Base-by-base conservation (phyloP, 1,140 invertebrate genomes). In the Hestina assimilis region DNA sequence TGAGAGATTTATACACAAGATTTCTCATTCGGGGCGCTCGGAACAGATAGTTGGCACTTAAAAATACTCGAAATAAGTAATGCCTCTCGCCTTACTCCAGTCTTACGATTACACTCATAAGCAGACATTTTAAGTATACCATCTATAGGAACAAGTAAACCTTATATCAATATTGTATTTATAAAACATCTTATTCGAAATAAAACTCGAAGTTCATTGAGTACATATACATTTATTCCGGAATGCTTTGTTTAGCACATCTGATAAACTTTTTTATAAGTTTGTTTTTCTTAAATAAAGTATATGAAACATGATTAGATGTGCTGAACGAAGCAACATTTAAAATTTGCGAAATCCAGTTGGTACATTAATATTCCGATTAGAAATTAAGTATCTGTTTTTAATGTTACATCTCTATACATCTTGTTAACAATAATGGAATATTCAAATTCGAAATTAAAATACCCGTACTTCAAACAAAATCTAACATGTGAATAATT, bases 381-480 rank as follows among this genome's bases (percentile, higher is more conserved):
- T 38, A n/a, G 9, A 24, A 50, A 50, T 50, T 50, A 50, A 50
- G 47, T 50, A 50, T 50, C 47, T 40, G 15, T 4, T 38, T 20
- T 38, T 12, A 50, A 3, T 24, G 35, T 12, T 40, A 14, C 31
- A 40, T 50, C 15, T 46, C 4, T 24, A 9, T 28, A 26, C 12
- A 45, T 8, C 14, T 6, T 24, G 11, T 15, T 15, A 24, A 26
- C 12, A 9, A 45, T 26, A 50, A 9, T 43, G 55, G 55, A 50
- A 58, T 58, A 41, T 48, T 43, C 17, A 50, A 56, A 50, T 50
- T 17, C 26, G 24, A 50, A 40, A 41, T 26, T 26, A 50, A n/a
- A 58, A 50, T 57, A 58, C 55, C 55, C 55, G 46, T 58, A 42
- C 42, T 26, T 50, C 23, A 35, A 50, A 50, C 35, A 41, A 55